A percentile compares a stretch with the other conserved stretches of the same genome.
Evolutionary conservation across 2,113 vertebrate genomes (phyloP).

Genomic region (Numida meleagris): DNA sequence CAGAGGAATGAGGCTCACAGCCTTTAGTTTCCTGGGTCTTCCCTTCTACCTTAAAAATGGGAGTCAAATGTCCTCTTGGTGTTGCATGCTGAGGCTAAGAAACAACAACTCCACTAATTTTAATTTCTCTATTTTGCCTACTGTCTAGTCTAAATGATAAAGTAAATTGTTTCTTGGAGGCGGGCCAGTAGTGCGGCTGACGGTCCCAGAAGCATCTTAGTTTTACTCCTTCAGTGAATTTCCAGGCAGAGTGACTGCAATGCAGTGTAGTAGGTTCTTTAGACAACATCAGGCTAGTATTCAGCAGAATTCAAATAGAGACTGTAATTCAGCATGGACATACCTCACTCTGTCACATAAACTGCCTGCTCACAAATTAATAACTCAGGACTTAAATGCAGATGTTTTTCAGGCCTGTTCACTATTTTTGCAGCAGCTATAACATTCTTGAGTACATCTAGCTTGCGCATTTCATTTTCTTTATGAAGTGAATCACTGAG

Average conservation of each 20-base stretch:
- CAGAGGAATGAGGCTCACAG: not conserved
- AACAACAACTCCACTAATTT: not conserved
- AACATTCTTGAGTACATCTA: not conserved
- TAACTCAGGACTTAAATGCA: slow-evolving; percentile 32
- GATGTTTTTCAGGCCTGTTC: not conserved
- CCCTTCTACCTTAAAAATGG: not conserved
- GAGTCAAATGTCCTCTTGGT: not conserved
- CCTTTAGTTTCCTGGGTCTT: not conserved
- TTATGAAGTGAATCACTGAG: not conserved
- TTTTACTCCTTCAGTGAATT: not conserved
- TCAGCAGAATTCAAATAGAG: slow-evolving; percentile 53
- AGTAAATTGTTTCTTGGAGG: slow-evolving; percentile 12
- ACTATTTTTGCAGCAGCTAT: not conserved
- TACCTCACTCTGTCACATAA: slow-evolving; percentile 15
- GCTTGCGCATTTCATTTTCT: not conserved
- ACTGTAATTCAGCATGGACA: slow-evolving; percentile 4
- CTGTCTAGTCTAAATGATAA: not conserved
- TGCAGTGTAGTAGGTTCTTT: slow-evolving; percentile 12
- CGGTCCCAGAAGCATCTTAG: not conserved
- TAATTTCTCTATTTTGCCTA: not conserved
- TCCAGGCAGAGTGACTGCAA: not conserved
- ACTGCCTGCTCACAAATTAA: slow-evolving; percentile 18
- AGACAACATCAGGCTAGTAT: slow-evolving; percentile 39
- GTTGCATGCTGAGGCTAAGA: not conserved
- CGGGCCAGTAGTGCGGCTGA: not conserved